Percentiles rank a stretch among this genome's conserved stretches.
These are phyloP conservation scores for Drosophila arawakana DNA, from an alignment of 1,140 invertebrate genomes.

Conservation along the genomic window DNA sequence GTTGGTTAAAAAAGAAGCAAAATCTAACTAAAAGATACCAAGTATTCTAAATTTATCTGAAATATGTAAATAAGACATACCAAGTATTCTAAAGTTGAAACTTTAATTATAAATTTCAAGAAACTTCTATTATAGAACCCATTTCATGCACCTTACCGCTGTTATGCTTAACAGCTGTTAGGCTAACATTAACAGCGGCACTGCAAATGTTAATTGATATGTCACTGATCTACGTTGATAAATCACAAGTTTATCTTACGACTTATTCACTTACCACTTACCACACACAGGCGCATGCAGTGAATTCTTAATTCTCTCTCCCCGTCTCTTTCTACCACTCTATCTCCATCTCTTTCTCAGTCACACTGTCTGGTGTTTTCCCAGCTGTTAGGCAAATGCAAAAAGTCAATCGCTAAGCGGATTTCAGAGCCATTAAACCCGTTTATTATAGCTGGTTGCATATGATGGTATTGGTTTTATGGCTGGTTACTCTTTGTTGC, in stretches of 20 bases:
- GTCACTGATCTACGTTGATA: constrained; percentile 2
- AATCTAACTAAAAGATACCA: no score
- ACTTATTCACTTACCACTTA: constrained; percentile 12
- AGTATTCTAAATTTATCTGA: no score
- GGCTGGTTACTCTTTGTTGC: background rate
- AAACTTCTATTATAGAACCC: no score
- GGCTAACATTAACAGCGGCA: constrained; percentile 1
- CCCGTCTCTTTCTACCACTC: background rate
- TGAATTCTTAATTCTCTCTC: constrained; percentile 1
- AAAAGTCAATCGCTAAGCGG: constrained; percentile 38
- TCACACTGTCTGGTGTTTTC: background rate
- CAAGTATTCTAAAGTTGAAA: no score
- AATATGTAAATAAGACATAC: no score
- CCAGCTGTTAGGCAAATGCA: constrained; percentile 1
- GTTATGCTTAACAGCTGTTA: background rate
- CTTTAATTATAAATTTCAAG: no score
- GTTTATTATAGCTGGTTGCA: constrained; percentile 21
- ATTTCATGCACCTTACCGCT: background rate
- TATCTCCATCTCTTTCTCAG: background rate
- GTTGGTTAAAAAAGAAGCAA: no score
- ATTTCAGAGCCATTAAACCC: constrained; percentile 43
- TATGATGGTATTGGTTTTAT: background rate
- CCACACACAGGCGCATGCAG: background rate
- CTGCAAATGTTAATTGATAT: background rate
- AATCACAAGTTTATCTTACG: constrained; percentile 11